These are phyloP conservation scores for Tipula confusa DNA, from an alignment of 2,888 invertebrate genomes.

Conservation along the genomic window DNA sequence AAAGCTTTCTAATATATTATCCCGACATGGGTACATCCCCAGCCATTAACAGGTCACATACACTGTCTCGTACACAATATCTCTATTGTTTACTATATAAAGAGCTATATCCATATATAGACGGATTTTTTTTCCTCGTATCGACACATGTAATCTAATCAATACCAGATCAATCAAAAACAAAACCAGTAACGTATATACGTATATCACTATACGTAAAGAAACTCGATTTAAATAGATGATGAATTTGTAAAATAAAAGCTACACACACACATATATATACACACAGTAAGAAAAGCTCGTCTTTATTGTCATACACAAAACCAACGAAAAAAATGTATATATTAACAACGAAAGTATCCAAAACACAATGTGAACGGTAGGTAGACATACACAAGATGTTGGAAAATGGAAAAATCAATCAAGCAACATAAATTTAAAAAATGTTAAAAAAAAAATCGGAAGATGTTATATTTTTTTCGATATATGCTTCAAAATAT, in stretches of 20 bases:
- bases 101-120: too few species aligned
- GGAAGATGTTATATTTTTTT: background rate
- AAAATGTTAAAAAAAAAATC: too few species aligned
- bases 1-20: background rate
- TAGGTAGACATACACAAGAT: background rate
- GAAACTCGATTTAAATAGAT: background rate
- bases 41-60: background rate
- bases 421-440: background rate
- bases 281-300: background rate
- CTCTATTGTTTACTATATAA: background rate
- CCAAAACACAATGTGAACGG: background rate
- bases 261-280: too few species aligned
- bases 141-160: constrained; percentile 20
- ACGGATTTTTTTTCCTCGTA: background rate
- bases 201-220: background rate
- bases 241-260: background rate
- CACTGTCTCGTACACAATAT: background rate
- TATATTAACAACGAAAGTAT: background rate
- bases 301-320: background rate
- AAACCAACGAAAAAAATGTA: background rate
- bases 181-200: background rate
- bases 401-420: background rate
- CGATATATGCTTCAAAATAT: background rate
- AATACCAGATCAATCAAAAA: background rate
- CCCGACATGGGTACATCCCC: background rate